phyloP scores from a whole-genome alignment of 2,888 invertebrate genomes.

The Pristionchus japonicus region DNA sequence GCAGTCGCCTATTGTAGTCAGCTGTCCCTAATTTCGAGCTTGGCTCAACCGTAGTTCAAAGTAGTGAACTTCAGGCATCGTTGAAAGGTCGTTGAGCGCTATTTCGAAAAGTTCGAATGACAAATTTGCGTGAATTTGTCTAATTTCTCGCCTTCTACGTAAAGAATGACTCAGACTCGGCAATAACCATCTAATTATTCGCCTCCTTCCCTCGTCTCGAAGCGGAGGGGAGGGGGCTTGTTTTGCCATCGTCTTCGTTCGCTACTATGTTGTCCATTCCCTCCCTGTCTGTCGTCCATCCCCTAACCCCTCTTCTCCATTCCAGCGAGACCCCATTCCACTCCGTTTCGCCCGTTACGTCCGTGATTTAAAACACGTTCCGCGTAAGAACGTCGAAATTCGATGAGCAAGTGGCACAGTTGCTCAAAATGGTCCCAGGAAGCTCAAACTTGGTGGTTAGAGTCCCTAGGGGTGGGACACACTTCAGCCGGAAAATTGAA shows the following conservation, averaged over 20 bases:
- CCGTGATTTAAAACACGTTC: constrained; percentile 9
- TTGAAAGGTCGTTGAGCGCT: too few species aligned
- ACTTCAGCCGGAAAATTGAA: too few species aligned
- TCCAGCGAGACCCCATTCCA: neutral
- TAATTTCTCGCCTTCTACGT: neutral
- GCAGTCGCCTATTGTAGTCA: neutral
- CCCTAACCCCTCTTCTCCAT: neutral
- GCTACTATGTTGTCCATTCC: neutral
- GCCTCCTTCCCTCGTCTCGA: neutral
- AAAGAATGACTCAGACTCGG: neutral
- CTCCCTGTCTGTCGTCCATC: neutral
- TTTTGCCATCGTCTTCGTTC: neutral
- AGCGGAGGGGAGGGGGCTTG: too few species aligned
- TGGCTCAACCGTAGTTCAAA: neutral
- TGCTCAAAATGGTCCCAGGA: too few species aligned
- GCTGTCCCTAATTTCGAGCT: neutral
- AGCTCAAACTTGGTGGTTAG: too few species aligned
- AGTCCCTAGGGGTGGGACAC: too few species aligned
- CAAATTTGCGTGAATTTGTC: neutral
- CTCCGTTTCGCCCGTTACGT: neutral
- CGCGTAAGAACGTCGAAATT: too few species aligned
- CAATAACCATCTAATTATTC: constrained; percentile 19
- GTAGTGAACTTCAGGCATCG: too few species aligned
- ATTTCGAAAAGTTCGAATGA: neutral
- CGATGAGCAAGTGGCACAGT: too few species aligned